phyloP scores from a whole-genome alignment of 2,113 vertebrate genomes.

The Otus sunia region DNA sequence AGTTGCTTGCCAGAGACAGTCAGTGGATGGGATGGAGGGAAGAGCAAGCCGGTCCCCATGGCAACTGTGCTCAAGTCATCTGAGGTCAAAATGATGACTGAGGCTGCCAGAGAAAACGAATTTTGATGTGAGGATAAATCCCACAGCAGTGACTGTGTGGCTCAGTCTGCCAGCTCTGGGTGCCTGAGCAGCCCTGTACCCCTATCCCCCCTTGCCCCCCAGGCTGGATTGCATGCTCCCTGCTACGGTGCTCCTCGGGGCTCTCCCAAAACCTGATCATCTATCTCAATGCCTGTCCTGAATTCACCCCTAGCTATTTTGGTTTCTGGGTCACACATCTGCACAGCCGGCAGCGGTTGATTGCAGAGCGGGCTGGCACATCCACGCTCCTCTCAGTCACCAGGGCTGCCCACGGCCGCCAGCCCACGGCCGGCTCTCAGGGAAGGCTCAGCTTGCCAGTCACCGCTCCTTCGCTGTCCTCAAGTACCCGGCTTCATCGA shows the following conservation, averaged over 20 bases:
- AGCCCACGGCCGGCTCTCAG: not conserved
- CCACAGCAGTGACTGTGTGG: not conserved
- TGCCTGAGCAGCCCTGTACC: not conserved
- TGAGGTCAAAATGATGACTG: conserved; percentile 7
- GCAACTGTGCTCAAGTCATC: not conserved
- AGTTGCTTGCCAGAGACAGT: not conserved
- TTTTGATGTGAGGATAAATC: not conserved
- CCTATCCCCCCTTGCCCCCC: rapidly evolving
- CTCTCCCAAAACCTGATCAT: not conserved
- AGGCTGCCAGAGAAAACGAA: not conserved
- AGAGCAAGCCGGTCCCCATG: not conserved
- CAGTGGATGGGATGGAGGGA: not conserved
- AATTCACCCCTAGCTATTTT: not conserved
- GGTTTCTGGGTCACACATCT: conserved; percentile 17
- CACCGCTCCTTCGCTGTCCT: not conserved
- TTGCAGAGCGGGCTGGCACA: not conserved
- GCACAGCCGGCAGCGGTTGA: not conserved
- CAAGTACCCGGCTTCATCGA: not conserved
- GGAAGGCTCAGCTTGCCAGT: not conserved
- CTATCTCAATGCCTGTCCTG: not conserved
- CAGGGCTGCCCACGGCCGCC: not conserved
- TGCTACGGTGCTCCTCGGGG: rapidly evolving
- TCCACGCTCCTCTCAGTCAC: not conserved
- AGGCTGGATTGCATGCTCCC: not conserved
- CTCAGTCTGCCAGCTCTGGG: not conserved